Evolutionary conservation across 2,888 invertebrate species (phyloP), one percentile per base, ranked within the genome.

Genomic region (Thelaira solivaga): DNA sequence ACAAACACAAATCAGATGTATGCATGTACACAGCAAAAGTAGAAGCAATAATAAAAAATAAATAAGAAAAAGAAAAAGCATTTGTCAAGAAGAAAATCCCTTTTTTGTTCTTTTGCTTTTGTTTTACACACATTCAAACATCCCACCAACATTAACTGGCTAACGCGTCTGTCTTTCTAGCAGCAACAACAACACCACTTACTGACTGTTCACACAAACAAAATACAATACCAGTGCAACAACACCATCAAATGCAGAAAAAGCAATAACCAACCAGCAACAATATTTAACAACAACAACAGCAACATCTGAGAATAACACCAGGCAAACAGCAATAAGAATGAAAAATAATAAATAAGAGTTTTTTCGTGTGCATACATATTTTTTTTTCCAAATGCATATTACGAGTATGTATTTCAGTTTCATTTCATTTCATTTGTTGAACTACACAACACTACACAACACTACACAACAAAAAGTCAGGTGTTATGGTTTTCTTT

Each of bases 311-410:
- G 29, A 74, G 57, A 36, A 53, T n/a, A 45, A 39, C 45, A 74
- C 67, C 67, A 74, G 74, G 74, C 67, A 36, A 74, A 61, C 74
- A 74, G 73, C 43, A 73, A 73, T 43, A 57, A 16, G 34, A 67
- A 74, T 41, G 43, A 7, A 53, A 34, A 53, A 13, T 18, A n/a
- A n/a, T n/a, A n/a, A n/a, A 6, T 41, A 36, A 34, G 29, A 49
- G 29, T 41, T n/a, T n/a, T n/a, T n/a, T n/a, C n/a, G n/a, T n/a
- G n/a, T n/a, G n/a, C n/a, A n/a, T n/a, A n/a, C n/a, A n/a, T n/a
- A n/a, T n/a, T n/a, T 51, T 22, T 20, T 31, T 34, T 31, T 31
- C 18, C 22, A 24, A 31, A 31, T n/a, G n/a, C n/a, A 16, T 45
- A 53, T 24, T 26, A 13, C 18, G 53, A n/a, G 36, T 24, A 4